Evolutionary conservation across 2,113 vertebrate species (phyloP), one percentile per base, ranked within the genome.

Genomic region (Caretta caretta): DNA sequence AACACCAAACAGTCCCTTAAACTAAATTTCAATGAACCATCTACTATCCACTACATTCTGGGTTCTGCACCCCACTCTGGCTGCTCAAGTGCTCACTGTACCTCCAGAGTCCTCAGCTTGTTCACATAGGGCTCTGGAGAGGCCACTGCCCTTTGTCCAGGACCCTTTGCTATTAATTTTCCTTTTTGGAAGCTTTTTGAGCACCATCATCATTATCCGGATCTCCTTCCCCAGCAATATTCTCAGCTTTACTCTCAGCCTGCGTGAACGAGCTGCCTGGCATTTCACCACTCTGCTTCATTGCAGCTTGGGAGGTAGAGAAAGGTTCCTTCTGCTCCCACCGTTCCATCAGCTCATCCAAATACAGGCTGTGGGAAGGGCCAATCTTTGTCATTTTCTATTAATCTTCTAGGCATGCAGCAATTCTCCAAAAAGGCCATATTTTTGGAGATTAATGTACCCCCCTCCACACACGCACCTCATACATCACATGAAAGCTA

Each of bases 101-200:
- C 6, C 38, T 10, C 38, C 29, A 51, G 9, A 54, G 53, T 25
- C 53, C 42, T 38, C 31, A 5, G 6, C 10, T 38, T 53, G 3
- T 0, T 38, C 12, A 51, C 2, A 8, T 78, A 48, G 51, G 79
- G 48, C n/a, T 25, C 48, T n/a, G 84, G 72, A 10, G 80, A 14
- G 72, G 19, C 6, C 9, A 10, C 8, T 10, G 57, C 19, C 10
- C 10, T 78, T 85, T 82, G 19, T 6, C 78, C 4, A 69, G 35
- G 42, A 48, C 42, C 20, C 56, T 27, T 17, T 49, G 12, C 2
- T 49, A 5, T 4, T 78, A 13, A 22, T 88, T 90, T 90, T 10
- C 3, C 2, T n/a, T 12, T 0, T 0, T 35, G 8, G 76, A 4
- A 42, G 6, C 2, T 69, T n/a, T 69, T 19, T n/a, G 14, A n/a